A percentile compares a stretch with the other conserved stretches of the same genome.
These are phyloP conservation scores for Cirrhinus molitorella DNA, from an alignment of 2,797 vertebrate species.

Conservation along the genomic window DNA sequence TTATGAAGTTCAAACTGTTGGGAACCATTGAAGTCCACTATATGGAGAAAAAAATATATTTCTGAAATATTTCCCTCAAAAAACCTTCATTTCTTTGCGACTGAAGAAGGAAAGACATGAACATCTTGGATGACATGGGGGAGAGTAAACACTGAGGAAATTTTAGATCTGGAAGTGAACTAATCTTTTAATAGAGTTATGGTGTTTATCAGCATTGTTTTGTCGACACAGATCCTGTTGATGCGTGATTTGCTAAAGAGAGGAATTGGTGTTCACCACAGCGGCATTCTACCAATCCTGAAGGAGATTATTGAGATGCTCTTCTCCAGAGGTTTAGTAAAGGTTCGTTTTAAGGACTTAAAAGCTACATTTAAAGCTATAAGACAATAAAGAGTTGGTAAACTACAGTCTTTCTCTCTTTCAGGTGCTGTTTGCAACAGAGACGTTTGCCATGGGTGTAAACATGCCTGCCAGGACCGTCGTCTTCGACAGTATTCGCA, in stretches of 20 bases:
- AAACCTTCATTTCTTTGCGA: too few species aligned
- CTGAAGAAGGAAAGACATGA: too few species aligned
- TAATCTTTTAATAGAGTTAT: background rate
- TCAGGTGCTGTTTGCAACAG: slow-evolving; percentile 92
- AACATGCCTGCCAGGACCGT: slow-evolving; percentile 95
- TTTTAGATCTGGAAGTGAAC: too few species aligned
- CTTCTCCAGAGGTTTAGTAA: slow-evolving; percentile 92
- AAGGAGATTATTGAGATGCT: slow-evolving; percentile 97
- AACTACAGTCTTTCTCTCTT: background rate
- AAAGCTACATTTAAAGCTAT: background rate
- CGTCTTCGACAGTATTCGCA: slow-evolving; percentile 92
- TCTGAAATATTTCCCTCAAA: too few species aligned
- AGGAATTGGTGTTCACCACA: slow-evolving; percentile 91
- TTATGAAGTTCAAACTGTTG: too few species aligned
- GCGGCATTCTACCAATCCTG: slow-evolving; percentile 92
- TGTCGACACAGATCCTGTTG: slow-evolving; percentile 76
- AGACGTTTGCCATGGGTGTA: slow-evolving; percentile 95
- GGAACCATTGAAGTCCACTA: too few species aligned
- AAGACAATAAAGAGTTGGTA: background rate
- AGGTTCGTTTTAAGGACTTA: slow-evolving; percentile 73
- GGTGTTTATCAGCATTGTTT: background rate
- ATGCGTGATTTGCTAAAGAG: slow-evolving; percentile 89
- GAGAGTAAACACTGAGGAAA: too few species aligned
- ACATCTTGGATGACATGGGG: too few species aligned
- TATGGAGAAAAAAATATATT: too few species aligned